Evolutionary conservation across 2,797 vertebrate species (phyloP).

Genomic region (Lates japonicus): DNA sequence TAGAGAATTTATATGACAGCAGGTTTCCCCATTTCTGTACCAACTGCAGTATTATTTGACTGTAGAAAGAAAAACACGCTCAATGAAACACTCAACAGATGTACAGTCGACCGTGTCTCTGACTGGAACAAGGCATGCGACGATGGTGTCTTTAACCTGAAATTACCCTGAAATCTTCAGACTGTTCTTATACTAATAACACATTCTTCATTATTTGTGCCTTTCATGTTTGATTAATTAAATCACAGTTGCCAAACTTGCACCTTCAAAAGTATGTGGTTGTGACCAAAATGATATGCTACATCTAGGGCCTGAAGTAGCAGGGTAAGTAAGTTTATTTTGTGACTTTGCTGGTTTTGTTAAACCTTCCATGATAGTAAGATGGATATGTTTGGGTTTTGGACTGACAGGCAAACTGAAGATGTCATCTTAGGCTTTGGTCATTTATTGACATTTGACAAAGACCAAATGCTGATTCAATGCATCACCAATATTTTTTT

Average conservation of each 20-base stretch:
- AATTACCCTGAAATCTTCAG: background rate
- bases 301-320: background rate
- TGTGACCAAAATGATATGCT: background rate
- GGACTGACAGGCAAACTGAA: too few relatives aligned
- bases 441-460: too few relatives aligned
- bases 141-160: background rate
- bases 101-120: background rate
- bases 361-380: too few relatives aligned
- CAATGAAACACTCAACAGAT: background rate
- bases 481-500: background rate
- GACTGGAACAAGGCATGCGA: background rate
- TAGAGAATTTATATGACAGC: constrained; percentile 25
- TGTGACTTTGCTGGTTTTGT: background rate
- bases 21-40: constrained; percentile 2
- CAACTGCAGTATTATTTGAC: constrained; percentile 5
- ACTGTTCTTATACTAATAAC: background rate
- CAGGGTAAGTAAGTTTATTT: background rate
- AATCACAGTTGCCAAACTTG: background rate
- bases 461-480: too few relatives aligned
- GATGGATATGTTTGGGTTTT: too few relatives aligned
- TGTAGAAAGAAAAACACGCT: background rate
- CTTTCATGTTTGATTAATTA: background rate
- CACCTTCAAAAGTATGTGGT: background rate
- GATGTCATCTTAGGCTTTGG: too few relatives aligned
- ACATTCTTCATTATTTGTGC: background rate